A percentile compares a stretch with the other conserved stretches of the same genome.
phyloP scores from a whole-genome alignment of 2,888 invertebrate genomes.

The Callyntrura sp. region DNA sequence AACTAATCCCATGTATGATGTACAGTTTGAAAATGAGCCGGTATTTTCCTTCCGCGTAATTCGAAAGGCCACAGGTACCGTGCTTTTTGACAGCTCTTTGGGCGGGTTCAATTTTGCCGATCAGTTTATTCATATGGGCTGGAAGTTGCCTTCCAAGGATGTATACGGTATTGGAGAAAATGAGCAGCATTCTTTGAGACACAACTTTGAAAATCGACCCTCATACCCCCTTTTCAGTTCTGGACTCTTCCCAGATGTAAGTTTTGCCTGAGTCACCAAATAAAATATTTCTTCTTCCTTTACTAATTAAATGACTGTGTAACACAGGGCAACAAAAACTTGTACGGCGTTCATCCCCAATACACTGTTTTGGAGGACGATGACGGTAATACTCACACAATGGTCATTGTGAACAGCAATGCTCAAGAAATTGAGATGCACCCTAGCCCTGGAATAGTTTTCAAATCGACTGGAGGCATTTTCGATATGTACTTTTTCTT shows the following conservation, averaged over 20 bases:
- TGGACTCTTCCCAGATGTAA: constrained; percentile 84
- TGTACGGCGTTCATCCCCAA: constrained; percentile 95
- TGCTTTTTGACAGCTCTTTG: constrained; percentile 84
- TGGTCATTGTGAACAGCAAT: constrained; percentile 91
- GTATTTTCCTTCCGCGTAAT: constrained; percentile 85
- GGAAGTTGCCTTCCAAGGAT: constrained; percentile 85
- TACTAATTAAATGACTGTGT: too few relatives aligned
- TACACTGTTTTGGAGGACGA: constrained; percentile 91
- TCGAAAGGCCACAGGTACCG: constrained; percentile 78
- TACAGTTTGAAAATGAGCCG: constrained; percentile 80
- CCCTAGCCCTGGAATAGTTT: constrained; percentile 93
- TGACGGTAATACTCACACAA: constrained; percentile 90
- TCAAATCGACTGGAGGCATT: constrained; percentile 92
- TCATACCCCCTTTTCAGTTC: constrained; percentile 85
- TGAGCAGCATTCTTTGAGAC: constrained; percentile 85
- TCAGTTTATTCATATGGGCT: constrained; percentile 86
- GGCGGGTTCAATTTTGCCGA: constrained; percentile 86
- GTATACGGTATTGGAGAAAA: constrained; percentile 86
- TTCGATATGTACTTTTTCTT: constrained; percentile 90
- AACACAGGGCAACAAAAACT: constrained; percentile 86
- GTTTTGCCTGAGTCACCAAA: too few relatives aligned
- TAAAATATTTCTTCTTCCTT: too few relatives aligned
- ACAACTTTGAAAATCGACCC: constrained; percentile 84
- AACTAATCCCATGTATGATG: constrained; percentile 82
- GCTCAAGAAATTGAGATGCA: constrained; percentile 91